Base-by-base conservation (phyloP, 2,888 invertebrate genomes). In the Melieria crassipennis region DNA sequence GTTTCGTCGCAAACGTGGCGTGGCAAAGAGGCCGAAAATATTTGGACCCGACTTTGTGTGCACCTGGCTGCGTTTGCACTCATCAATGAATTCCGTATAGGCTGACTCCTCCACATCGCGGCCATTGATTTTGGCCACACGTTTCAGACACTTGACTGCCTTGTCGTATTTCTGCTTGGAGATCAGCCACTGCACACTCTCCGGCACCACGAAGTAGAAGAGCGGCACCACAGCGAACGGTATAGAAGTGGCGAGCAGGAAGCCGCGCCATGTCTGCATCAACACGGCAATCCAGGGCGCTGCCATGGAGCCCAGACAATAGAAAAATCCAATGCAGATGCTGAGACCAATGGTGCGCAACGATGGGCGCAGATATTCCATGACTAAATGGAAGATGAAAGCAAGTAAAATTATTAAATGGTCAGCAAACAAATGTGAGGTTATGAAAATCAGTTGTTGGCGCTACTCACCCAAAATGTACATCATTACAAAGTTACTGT, bases 401-500 rank as follows among this genome's bases (percentile, higher is more conserved):
- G n/a, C n/a, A n/a, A 56, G 4, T n/a, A 58, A 10, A 16, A 55
- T 55, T 55, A 11, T 11, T 11, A 5, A 0, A 7, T 5, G n/a
- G 55, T n/a, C 13, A 7, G 6, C 7, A n/a, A 55, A 55, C 3
- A 55, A 5, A 11, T 0, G 3, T 16, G 4, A 9, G 16, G 5
- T 9, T 56, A 9, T n/a, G 42, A 42, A 58, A 30, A 30, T 30
- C 55, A 42, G 7, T 9, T 13, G 6, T 45, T 9, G 55, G 1
- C n/a, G 61, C 47, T 45, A 64, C 67, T 84, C 78, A 89, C 90
- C 89, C 76, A 90, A 86, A 75, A 90, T 90, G 74, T 90, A 90
- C 89, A 90, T 90, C 90, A 90, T 90, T 4, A 89, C 87, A 78
- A 89, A 90, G 80, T 90, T 90, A 58, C 88, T 87, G 78, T 90